phyloP scores from a whole-genome alignment of 2,113 vertebrate genomes.

The Thamnophis sirtalis region DNA sequence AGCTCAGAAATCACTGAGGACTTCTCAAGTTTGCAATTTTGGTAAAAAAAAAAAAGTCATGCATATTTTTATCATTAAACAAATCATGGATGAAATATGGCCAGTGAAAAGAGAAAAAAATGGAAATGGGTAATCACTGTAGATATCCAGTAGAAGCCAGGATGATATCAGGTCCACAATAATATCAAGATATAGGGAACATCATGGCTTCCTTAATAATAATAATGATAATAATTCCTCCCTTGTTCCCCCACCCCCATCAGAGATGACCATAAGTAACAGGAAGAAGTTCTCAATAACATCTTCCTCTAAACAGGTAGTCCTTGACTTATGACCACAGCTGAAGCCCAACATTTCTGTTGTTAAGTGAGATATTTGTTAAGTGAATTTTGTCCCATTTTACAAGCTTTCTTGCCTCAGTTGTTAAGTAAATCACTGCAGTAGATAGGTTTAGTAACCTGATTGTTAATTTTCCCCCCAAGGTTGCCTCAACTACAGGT shows the following conservation, averaged over 20 bases:
- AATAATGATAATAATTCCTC: too few relatives aligned
- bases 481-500: conserved; percentile 24
- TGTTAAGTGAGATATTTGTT: too few relatives aligned
- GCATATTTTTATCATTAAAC: not conserved
- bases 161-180: not conserved
- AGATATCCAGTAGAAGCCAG: not conserved
- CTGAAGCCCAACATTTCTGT: too few relatives aligned
- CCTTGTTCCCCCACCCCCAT: not conserved
- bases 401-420: too few relatives aligned
- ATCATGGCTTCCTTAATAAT: not conserved
- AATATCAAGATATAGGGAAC: not conserved
- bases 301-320: not conserved
- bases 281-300: not conserved
- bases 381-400: too few relatives aligned
- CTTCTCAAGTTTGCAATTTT: not conserved
- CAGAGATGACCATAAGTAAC: not conserved
- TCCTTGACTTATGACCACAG: too few relatives aligned
- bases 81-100: not conserved
- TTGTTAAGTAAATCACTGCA: too few relatives aligned
- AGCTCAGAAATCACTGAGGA: not conserved
- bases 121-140: not conserved
- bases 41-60: not conserved
- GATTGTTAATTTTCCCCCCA: not conserved
- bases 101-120: not conserved
- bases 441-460: too few relatives aligned